Evolutionary conservation across 2,113 vertebrate species (phyloP).

Genomic region (Alexandromys fortis): DNA sequence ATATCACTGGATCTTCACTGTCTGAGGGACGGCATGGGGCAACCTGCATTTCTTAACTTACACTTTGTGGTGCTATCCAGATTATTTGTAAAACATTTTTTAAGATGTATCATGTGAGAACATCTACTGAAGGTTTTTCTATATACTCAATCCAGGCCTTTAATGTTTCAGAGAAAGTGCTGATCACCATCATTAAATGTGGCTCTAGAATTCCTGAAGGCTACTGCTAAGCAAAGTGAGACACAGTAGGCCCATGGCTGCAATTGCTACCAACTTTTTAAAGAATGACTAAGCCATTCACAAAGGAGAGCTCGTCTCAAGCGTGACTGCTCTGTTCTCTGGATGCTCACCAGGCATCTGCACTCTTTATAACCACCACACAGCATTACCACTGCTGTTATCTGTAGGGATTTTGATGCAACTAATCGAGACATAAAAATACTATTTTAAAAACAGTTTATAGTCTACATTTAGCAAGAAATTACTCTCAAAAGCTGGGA

Average conservation of each 20-base stretch:
- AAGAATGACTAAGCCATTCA: slow-evolving; percentile 18
- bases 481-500: neutral
- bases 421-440: neutral
- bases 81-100: neutral
- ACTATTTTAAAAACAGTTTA: slow-evolving; percentile 39
- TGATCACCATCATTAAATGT: neutral
- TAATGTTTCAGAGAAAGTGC: slow-evolving; percentile 23
- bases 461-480: slow-evolving; percentile 34
- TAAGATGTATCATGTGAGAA: slow-evolving; percentile 7
- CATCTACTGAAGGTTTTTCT: neutral
- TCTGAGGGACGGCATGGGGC: neutral
- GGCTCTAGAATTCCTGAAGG: neutral
- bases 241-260: neutral
- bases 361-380: slow-evolving; percentile 16
- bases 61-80: neutral
- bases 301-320: slow-evolving; percentile 27
- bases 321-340: neutral
- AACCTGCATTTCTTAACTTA: slow-evolving; percentile 17
- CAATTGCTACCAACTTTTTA: slow-evolving; percentile 5
- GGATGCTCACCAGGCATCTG: neutral
- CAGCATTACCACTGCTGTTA: neutral
- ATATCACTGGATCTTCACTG: neutral
- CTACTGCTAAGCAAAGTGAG: neutral
- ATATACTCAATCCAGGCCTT: neutral
- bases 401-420: neutral